phyloP scores from a whole-genome alignment of 2,113 vertebrate species.

The Zosterops lateralis region DNA sequence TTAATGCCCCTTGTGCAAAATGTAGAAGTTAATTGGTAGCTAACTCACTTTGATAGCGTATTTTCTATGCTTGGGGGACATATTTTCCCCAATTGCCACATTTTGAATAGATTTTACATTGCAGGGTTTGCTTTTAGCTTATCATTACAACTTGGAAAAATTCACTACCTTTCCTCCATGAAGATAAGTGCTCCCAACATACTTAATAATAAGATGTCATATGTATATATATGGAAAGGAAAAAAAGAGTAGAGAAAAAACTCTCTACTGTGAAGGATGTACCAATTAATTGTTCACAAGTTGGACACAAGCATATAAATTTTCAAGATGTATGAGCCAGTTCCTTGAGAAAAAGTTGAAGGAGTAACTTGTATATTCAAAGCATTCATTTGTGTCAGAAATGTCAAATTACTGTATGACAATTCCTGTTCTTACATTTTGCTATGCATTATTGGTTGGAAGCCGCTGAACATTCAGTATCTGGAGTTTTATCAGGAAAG shows the following conservation, averaged over 20 bases:
- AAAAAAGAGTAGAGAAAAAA: background rate
- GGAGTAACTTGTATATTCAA: background rate
- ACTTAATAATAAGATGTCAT: conserved; percentile 43
- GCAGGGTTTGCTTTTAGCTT: conserved; percentile 59
- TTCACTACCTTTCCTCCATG: conserved; percentile 18
- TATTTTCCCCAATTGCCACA: conserved; percentile 64
- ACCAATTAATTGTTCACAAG: conserved; percentile 54
- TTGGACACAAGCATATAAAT: conserved; percentile 18
- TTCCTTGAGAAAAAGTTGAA: background rate
- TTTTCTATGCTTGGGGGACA: conserved; percentile 58
- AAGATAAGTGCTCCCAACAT: conserved; percentile 36
- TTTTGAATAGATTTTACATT: conserved; percentile 65
- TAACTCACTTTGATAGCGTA: conserved; percentile 69
- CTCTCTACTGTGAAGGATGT: background rate
- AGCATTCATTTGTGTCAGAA: background rate
- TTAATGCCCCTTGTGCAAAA: conserved; percentile 57
- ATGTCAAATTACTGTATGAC: background rate
- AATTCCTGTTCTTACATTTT: background rate
- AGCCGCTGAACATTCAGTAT: background rate
- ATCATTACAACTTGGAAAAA: conserved; percentile 56
- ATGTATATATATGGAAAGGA: background rate
- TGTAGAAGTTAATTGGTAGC: conserved; percentile 70
- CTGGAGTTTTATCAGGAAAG: background rate
- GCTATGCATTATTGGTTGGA: background rate
- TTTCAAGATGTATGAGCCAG: background rate